Evolutionary conservation across 2,888 invertebrate species (phyloP).

Genomic region (Incurvaria masculella): DNA sequence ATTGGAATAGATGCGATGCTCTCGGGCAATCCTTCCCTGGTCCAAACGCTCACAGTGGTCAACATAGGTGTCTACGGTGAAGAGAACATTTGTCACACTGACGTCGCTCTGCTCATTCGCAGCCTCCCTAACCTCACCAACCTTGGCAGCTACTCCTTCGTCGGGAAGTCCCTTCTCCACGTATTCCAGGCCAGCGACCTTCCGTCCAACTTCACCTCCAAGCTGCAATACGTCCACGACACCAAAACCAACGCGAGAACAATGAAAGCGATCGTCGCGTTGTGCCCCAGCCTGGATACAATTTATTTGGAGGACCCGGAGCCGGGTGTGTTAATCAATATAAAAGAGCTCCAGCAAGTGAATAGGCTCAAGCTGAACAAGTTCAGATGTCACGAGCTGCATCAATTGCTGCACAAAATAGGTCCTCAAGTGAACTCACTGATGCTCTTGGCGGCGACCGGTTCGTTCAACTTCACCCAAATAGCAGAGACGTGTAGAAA

Average conservation of each 20-base stretch:
- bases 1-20: conserved; percentile 60
- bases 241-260: conserved; percentile 58
- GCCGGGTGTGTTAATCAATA: conserved; percentile 45
- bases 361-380: conserved; percentile 61
- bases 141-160: conserved; percentile 65
- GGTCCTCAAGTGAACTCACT: conserved; percentile 53
- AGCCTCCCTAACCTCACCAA: conserved; percentile 62
- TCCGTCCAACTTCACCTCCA: conserved; percentile 55
- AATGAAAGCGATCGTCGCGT: conserved; percentile 55
- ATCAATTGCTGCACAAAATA: conserved; percentile 53
- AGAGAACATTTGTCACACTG: conserved; percentile 63
- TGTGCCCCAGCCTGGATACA: conserved; percentile 63
- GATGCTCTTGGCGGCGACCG: conserved; percentile 56
- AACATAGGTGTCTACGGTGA: conserved; percentile 70
- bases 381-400: conserved; percentile 60
- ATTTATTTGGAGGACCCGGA: conserved; percentile 64
- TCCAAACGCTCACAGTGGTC: conserved; percentile 56
- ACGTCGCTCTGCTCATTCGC: conserved; percentile 60
- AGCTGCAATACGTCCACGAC: conserved; percentile 65
- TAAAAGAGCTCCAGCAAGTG: conserved; percentile 47
- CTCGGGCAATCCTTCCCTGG: conserved; percentile 47
- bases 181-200: conserved; percentile 52
- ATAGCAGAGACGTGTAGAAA: conserved; percentile 59
- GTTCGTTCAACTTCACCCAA: conserved; percentile 57
- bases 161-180: conserved; percentile 59